Evolutionary conservation across 2,888 invertebrate species (phyloP).

Genomic region (Callinectes sapidus): DNA sequence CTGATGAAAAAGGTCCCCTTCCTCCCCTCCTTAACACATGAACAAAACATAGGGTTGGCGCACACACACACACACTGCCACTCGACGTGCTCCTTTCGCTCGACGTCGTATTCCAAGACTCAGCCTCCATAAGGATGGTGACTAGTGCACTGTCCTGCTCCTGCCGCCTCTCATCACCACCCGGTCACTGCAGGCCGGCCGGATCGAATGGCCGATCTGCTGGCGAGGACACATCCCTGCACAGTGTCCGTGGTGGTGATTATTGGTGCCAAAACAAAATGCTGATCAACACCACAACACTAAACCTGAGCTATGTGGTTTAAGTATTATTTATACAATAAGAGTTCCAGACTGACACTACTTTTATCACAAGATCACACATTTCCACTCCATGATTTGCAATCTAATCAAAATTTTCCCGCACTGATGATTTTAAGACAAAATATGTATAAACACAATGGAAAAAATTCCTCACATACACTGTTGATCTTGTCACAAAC

Average conservation of each 20-base stretch:
- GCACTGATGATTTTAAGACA: conserved; percentile 22
- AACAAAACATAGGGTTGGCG: conserved; percentile 45
- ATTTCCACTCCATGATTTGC: conserved; percentile 20
- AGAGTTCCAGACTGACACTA: conserved; percentile 61
- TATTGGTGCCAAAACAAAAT: conserved; percentile 48
- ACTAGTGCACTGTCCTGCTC: conserved; percentile 57
- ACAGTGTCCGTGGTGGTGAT: conserved; percentile 41
- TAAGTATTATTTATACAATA: conserved; percentile 52
- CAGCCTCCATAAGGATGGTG: conserved; percentile 51
- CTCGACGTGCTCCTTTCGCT: conserved; percentile 31
- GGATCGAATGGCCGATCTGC: conserved; percentile 43
- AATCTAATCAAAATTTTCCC: conserved; percentile 38
- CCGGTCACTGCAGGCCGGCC: conserved; percentile 40
- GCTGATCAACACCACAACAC: conserved; percentile 65
- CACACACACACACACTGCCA: conserved; percentile 35
- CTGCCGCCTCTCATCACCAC: conserved; percentile 49
- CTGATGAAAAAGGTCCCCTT: conserved; percentile 44
- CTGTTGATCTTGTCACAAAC: conserved; percentile 61
- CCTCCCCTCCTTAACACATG: conserved; percentile 44
- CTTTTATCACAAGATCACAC: conserved; percentile 64
- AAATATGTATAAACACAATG: conserved; percentile 20
- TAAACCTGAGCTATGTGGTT: conserved; percentile 66
- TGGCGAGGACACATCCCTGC: conserved; percentile 10
- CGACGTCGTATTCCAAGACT: conserved; percentile 48
- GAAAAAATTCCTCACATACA: conserved; percentile 14